phyloP scores from a whole-genome alignment of 2,888 invertebrate genomes.

The Merodon equestris region DNA sequence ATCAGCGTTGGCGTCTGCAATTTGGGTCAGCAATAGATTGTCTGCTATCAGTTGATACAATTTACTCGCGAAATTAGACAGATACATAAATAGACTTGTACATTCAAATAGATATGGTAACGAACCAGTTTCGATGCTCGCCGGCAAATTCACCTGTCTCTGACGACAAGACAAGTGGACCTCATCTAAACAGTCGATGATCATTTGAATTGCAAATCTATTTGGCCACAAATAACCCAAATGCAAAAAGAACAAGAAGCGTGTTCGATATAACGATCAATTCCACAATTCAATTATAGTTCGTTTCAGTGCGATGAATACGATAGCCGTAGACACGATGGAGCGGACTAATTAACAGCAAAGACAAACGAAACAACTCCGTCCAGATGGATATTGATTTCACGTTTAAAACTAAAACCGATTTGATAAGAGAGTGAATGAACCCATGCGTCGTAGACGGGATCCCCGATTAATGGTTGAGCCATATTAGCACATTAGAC shows the following conservation, averaged over 20 bases:
- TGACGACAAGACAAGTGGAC: neutral
- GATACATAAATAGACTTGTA: too few species aligned
- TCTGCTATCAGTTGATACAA: slow-evolving; percentile 2
- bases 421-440: too few species aligned
- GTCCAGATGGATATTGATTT: too few species aligned
- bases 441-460: too few species aligned
- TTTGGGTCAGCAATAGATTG: slow-evolving; percentile 30
- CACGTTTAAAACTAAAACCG: neutral
- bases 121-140: slow-evolving; percentile 5
- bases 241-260: slow-evolving; percentile 15
- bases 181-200: too few species aligned
- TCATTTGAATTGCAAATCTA: slow-evolving; percentile 31
- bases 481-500: too few species aligned
- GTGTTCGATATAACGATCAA: slow-evolving; percentile 20
- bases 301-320: neutral
- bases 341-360: too few species aligned
- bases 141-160: slow-evolving; percentile 29
- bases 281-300: slow-evolving; percentile 24
- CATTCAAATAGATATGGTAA: slow-evolving; percentile 9
- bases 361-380: too few species aligned
- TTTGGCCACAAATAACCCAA: neutral
- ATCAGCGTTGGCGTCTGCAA: slow-evolving; percentile 28
- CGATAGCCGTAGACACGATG: too few species aligned
- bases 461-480: too few species aligned
- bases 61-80: neutral